Evolutionary conservation across 2,797 vertebrate genomes (phyloP).

Genomic region (Premnoplex brunnescens): DNA sequence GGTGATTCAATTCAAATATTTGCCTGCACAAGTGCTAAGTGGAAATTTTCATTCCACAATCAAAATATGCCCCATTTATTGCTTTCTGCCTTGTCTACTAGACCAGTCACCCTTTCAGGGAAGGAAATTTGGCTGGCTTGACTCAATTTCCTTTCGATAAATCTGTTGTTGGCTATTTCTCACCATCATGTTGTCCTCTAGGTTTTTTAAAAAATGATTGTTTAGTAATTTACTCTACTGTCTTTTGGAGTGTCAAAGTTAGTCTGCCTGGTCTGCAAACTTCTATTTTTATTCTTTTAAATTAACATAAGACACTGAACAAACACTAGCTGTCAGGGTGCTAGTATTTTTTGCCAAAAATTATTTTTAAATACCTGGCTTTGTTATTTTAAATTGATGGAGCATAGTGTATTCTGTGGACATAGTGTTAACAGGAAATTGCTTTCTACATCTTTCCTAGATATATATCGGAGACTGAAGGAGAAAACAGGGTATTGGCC

Average conservation of each 20-base stretch:
- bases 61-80: not conserved
- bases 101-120: not conserved
- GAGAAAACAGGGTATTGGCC: not conserved
- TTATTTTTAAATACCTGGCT: not conserved
- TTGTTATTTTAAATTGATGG: not conserved
- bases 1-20: not conserved
- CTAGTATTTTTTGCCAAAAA: not conserved
- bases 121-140: not conserved
- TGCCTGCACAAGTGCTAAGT: not conserved
- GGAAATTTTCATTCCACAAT: not conserved
- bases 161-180: not conserved
- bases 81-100: not conserved
- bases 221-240: not conserved
- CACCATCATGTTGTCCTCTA: not conserved
- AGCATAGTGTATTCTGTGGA: not conserved
- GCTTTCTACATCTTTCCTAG: not conserved
- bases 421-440: slow-evolving; percentile 6
- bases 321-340: not conserved
- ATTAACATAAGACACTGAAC: not conserved
- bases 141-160: not conserved
- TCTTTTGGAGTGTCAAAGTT: not conserved
- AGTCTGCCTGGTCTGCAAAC: not conserved
- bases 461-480: not conserved
- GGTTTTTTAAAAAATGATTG: not conserved
- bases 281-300: not conserved